Conservation (phyloP, 2,888 invertebrate species). For the Hypsopygia costalis region DNA sequence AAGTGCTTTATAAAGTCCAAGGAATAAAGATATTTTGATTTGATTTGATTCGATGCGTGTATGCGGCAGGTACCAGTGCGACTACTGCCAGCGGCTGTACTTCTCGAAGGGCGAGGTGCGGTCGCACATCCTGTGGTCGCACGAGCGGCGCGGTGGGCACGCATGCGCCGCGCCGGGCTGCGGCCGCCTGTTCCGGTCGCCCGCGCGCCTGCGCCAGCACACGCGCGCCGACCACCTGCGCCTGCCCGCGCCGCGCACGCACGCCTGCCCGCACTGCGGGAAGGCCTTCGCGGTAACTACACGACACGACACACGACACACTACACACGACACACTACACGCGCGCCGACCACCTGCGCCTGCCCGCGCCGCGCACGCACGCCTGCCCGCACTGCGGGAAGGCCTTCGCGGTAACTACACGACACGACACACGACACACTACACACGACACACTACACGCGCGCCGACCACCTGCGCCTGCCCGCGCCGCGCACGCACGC, state of each 20-base stretch:
- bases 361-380: constrained; percentile 23
- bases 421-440: too few relatives aligned
- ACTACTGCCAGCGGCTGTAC: constrained; percentile 41
- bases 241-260: constrained; percentile 21
- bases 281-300: constrained; percentile 35
- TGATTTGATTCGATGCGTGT: too few relatives aligned
- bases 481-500: constrained; percentile 24
- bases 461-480: constrained; percentile 22
- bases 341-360: constrained; percentile 23
- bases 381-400: constrained; percentile 36
- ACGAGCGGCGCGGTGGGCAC: constrained; percentile 32
- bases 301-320: too few relatives aligned
- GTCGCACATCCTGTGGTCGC: constrained; percentile 46
- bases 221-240: constrained; percentile 24
- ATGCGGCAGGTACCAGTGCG: constrained; percentile 39
- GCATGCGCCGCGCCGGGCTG: constrained; percentile 28
- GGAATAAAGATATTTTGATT: too few relatives aligned
- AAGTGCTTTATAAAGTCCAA: too few relatives aligned
- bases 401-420: constrained; percentile 29
- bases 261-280: constrained; percentile 32
- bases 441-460: constrained; percentile 14
- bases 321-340: constrained; percentile 13
- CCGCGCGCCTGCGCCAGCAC: constrained; percentile 34
- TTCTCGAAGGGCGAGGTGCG: constrained; percentile 48
- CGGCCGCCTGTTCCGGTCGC: constrained; percentile 43